Conservation (phyloP, 2,888 invertebrate species). For the Nomada fucata region DNA sequence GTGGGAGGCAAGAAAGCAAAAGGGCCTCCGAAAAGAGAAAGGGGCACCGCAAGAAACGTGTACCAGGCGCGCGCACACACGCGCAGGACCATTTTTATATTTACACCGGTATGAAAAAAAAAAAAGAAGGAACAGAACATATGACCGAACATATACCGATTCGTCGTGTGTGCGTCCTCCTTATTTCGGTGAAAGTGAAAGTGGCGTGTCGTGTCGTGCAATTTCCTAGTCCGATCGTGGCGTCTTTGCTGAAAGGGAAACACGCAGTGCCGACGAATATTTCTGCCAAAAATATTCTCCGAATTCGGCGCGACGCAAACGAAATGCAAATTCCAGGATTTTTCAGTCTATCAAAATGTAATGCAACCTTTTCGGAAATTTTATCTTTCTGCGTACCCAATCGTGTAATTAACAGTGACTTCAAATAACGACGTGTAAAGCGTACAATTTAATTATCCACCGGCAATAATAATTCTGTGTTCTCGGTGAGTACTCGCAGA, state of each 20-base stretch:
- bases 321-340: no score
- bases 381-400: no score
- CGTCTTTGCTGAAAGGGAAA: constrained; percentile 44
- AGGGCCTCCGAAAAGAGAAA: constrained; percentile 66
- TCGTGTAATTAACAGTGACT: no score
- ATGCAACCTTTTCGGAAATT: no score
- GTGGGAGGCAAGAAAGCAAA: constrained; percentile 36
- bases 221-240: constrained; percentile 74
- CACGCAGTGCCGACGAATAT: background rate
- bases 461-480: no score
- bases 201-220: constrained; percentile 79
- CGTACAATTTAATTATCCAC: no score
- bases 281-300: background rate
- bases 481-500: no score
- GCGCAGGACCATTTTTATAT: constrained; percentile 13
- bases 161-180: constrained; percentile 78
- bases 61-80: background rate
- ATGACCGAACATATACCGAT: constrained; percentile 57
- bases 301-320: background rate
- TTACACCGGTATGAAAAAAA: constrained; percentile 38
- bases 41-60: constrained; percentile 45
- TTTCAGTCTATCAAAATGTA: no score
- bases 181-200: constrained; percentile 84
- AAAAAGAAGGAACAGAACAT: constrained; percentile 10
- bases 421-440: no score